Conservation (phyloP, 2,888 invertebrate species). For the Dione vanillae region DNA sequence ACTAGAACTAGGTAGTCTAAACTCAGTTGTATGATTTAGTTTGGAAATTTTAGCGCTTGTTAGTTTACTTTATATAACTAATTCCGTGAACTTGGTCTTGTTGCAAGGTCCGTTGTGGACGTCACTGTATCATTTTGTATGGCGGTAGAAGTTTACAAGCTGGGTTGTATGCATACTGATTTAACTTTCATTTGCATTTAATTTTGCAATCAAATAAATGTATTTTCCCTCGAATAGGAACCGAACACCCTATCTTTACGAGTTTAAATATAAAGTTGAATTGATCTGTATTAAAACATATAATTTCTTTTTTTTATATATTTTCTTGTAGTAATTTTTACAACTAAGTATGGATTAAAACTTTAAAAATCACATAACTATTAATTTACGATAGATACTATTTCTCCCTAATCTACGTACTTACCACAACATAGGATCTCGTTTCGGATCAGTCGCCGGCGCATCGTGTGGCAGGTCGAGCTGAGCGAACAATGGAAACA, state of each 20-base stretch:
- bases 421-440: constrained; percentile 95
- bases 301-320: no score
- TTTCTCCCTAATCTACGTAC: constrained; percentile 49
- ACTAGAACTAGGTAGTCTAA: constrained; percentile 52
- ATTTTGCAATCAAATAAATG: no score
- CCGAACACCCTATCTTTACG: no score
- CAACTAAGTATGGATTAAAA: no score
- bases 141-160: background rate
- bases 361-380: no score
- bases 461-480: constrained; percentile 96
- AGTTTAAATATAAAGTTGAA: no score
- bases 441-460: constrained; percentile 90
- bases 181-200: background rate
- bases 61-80: constrained; percentile 36
- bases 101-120: constrained; percentile 15
- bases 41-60: constrained; percentile 47
- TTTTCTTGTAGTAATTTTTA: no score
- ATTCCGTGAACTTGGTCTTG: constrained; percentile 28
- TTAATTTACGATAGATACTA: no score
- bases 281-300: no score
- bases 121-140: constrained; percentile 15
- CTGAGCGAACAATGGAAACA: constrained; percentile 99
- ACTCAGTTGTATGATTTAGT: constrained; percentile 49
- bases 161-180: background rate
- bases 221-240: no score